These are phyloP conservation scores for Zosterops hypoxanthus DNA, from an alignment of 2,113 vertebrate genomes.

Conservation along the genomic window DNA sequence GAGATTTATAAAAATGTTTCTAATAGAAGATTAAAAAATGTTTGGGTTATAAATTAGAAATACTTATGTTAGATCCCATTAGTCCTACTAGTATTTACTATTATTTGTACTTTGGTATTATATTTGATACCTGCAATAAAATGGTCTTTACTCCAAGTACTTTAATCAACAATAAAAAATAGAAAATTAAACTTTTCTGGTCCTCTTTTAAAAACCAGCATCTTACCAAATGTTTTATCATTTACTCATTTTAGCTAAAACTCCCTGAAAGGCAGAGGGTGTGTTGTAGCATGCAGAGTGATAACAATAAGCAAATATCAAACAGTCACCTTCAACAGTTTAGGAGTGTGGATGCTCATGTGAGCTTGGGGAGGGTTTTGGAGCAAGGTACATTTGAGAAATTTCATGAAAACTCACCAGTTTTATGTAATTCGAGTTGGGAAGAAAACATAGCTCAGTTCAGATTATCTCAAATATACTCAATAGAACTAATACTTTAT, in stretches of 20 bases:
- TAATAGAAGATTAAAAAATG: background rate
- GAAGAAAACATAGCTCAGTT: background rate
- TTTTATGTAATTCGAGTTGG: background rate
- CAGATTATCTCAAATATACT: background rate
- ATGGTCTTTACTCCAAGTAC: background rate
- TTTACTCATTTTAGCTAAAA: background rate
- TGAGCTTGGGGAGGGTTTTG: background rate
- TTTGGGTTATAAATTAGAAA: background rate
- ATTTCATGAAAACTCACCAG: background rate
- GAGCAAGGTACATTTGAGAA: background rate
- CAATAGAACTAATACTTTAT: background rate
- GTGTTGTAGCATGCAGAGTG: background rate
- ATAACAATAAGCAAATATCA: background rate
- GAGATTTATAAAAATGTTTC: background rate
- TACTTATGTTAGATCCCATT: background rate
- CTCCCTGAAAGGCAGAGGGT: background rate
- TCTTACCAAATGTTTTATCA: background rate
- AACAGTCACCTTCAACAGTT: background rate
- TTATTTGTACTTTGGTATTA: background rate
- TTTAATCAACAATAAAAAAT: background rate
- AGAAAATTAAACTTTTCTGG: background rate
- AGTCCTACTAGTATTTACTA: background rate
- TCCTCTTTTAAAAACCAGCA: background rate
- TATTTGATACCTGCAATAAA: conserved; percentile 8
- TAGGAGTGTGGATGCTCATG: background rate